These are phyloP conservation scores for Neodontobutis hainanensis DNA, from an alignment of 2,113 vertebrate species.

Conservation along the genomic window DNA sequence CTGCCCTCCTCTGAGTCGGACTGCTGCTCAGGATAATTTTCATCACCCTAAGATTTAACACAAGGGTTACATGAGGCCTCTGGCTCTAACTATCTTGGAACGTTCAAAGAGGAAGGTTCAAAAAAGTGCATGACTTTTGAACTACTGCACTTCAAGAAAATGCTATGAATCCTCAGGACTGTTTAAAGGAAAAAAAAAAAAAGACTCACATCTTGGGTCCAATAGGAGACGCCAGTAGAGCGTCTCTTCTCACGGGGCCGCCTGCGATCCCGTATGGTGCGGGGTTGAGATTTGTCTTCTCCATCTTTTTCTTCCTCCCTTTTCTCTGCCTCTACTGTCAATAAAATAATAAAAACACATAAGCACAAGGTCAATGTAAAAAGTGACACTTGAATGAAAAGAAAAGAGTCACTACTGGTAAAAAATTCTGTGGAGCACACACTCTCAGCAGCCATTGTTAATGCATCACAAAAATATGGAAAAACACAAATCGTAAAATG, in stretches of 20 bases:
- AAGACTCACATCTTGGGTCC: conserved; percentile 88
- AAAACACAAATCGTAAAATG: conserved; percentile 84
- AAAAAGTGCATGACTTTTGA: neutral
- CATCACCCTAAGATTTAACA: conserved; percentile 85
- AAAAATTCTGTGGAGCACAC: conserved; percentile 92
- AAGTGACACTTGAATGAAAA: neutral
- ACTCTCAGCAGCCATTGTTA: conserved; percentile 93
- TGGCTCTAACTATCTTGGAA: neutral
- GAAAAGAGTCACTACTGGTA: conserved; percentile 54
- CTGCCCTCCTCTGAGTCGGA: conserved; percentile 93
- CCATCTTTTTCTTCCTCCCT: conserved; percentile 93
- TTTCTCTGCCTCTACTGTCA: conserved; percentile 84
- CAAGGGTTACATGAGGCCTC: neutral
- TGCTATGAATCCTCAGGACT: neutral
- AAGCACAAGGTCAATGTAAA: neutral
- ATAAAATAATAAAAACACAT: neutral
- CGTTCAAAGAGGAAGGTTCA: conserved; percentile 9
- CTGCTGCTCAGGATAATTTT: conserved; percentile 93
- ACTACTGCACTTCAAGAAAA: neutral
- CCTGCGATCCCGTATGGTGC: conserved; percentile 94
- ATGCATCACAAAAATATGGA: conserved; percentile 82
- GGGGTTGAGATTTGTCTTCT: conserved; percentile 94
- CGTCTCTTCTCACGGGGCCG: conserved; percentile 96
- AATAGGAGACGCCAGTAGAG: conserved; percentile 93
- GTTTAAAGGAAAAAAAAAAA: neutral